Evolutionary conservation across 2,888 invertebrate genomes (phyloP), one percentile per base, ranked within the genome.

Genomic region (Bhutanitis thaidina): DNA sequence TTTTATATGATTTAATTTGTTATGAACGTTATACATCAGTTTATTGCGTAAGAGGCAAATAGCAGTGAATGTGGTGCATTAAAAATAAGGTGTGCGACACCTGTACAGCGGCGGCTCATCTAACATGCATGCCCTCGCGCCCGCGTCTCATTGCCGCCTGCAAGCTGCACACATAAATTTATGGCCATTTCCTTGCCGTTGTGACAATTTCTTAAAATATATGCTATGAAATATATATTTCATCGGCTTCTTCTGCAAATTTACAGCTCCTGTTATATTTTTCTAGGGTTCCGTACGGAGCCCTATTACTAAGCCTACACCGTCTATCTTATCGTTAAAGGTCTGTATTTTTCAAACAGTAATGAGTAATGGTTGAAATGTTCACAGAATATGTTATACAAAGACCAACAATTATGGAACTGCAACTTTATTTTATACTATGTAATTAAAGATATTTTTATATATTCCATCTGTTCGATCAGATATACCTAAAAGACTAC

Each of bases 41-140:
- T 46, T 45, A 43, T 43, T 56, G 55, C 60, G 56, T 55, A 52
- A 57, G 52, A 55, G 58, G 58, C 54, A 60, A 64, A 71, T 71
- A 70, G 69, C 68, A 68, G 59, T 64, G 62, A 62, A 62, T 67
- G 65, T 56, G 56, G 62, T 74, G 69, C 73, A 79, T 80, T 74
- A 75, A 76, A 74, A 77, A 77, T 77, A 71, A 71, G 68, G 64
- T 57, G 57, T 59, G 65, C 64, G 70, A 70, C 77, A 82, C 75
- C 77, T 80, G 77, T 71, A 66, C 63, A 69, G 67, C 68, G 53
- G 53, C 52, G 54, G 61, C 71, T 82, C 80, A 81, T 82, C 69
- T 71, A 80, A 80, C 71, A 79, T 84, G 78, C 77, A 84, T 78
- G 71, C 64, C 58, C 67, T 57, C 64, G 64, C 74, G 62, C 55